phyloP scores from a whole-genome alignment of 2,888 invertebrate genomes.

The Leptopterna dolabrata region DNA sequence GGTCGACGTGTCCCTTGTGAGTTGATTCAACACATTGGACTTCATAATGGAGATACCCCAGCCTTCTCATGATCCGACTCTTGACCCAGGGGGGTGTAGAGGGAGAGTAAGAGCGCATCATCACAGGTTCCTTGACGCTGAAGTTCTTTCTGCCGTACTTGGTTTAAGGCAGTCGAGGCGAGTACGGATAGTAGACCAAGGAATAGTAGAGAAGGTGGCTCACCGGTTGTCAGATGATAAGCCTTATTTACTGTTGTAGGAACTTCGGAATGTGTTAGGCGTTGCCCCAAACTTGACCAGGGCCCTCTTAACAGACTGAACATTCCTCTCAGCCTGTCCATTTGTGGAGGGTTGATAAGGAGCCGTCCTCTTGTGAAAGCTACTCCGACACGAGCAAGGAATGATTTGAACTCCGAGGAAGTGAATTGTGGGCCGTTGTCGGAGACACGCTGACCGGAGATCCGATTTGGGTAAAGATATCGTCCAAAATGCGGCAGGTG shows the following conservation, averaged over 20 bases:
- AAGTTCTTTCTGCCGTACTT: background rate
- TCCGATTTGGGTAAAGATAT: constrained; percentile 26
- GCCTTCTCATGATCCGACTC: background rate
- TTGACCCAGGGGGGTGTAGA: background rate
- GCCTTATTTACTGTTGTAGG: too few species aligned
- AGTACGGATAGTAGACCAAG: background rate
- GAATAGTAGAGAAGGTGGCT: too few species aligned
- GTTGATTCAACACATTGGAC: background rate
- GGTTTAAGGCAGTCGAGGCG: background rate
- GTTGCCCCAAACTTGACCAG: constrained; percentile 9
- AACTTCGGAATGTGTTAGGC: constrained; percentile 9
- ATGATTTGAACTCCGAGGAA: constrained; percentile 19
- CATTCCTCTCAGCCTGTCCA: constrained; percentile 44
- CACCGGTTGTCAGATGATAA: too few species aligned
- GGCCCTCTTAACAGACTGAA: constrained; percentile 51
- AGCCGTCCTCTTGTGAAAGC: constrained; percentile 44
- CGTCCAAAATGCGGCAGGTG: constrained; percentile 25
- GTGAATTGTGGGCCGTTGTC: constrained; percentile 51
- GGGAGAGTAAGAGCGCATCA: background rate
- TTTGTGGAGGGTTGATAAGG: constrained; percentile 54
- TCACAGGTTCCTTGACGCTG: background rate
- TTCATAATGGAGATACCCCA: background rate
- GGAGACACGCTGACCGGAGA: constrained; percentile 37
- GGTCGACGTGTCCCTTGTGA: background rate
- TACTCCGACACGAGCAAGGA: constrained; percentile 30